Evolutionary conservation across 2,113 vertebrate species (phyloP).

Genomic region (Chloropsis cyanopogon): DNA sequence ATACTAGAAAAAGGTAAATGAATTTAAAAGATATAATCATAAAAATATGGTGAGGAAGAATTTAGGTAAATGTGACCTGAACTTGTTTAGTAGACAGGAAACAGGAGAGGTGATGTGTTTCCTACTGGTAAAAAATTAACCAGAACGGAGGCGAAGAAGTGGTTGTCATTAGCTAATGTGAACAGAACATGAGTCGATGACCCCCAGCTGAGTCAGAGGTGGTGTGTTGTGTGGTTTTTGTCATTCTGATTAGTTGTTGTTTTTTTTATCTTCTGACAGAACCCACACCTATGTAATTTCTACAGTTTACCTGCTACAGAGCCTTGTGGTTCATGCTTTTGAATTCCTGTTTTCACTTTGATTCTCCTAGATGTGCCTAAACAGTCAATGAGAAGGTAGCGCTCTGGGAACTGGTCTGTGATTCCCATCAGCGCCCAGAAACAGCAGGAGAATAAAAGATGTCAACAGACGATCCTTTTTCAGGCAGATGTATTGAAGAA

Average conservation of each 20-base stretch:
- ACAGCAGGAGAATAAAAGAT: background rate
- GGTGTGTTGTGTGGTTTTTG: background rate
- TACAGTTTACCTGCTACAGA: background rate
- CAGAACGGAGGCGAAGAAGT: background rate
- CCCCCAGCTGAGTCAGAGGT: background rate
- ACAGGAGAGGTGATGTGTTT: background rate
- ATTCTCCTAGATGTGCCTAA: background rate
- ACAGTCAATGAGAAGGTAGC: background rate
- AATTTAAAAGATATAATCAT: background rate
- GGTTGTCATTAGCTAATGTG: background rate
- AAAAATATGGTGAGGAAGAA: background rate
- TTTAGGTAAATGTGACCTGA: background rate
- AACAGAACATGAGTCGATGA: background rate
- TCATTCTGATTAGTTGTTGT: background rate
- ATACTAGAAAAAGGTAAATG: background rate
- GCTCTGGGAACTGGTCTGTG: background rate
- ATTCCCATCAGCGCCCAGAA: background rate
- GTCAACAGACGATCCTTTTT: background rate
- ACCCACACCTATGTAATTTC: background rate
- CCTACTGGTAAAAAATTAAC: conserved; percentile 2
- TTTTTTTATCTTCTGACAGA: background rate
- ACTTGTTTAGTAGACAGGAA: background rate
- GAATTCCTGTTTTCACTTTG: background rate
- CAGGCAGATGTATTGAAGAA: background rate
- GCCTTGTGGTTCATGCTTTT: background rate